These are phyloP conservation scores for Sebastiscus albofasciatus DNA, from an alignment of 2,797 vertebrate species.

Conservation along the genomic window DNA sequence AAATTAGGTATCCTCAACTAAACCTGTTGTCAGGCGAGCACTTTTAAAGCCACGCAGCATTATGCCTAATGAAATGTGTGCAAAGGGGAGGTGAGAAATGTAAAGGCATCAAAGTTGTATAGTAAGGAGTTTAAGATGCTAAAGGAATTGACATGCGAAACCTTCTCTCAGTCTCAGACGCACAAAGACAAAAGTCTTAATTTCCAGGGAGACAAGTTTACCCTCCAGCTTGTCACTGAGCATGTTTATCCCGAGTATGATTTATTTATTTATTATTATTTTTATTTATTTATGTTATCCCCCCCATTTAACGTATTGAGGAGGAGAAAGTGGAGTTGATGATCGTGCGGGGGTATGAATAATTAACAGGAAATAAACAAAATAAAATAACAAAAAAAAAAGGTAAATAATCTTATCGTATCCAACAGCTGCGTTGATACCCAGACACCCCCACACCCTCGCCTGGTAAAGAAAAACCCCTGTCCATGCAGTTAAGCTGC, in stretches of 20 bases:
- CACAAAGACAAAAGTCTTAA: constrained; percentile 56
- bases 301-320: constrained; percentile 57
- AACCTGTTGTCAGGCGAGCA: constrained; percentile 34
- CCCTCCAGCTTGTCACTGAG: constrained; percentile 45
- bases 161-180: constrained; percentile 32
- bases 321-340: constrained; percentile 56
- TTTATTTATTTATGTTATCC: constrained; percentile 65
- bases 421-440: constrained; percentile 74
- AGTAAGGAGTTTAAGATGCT: constrained; percentile 43
- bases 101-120: constrained; percentile 36
- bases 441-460: constrained; percentile 64
- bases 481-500: constrained; percentile 80
- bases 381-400: constrained; percentile 59
- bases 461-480: constrained; percentile 69
- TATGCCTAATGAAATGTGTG: constrained; percentile 26
- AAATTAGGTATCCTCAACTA: constrained; percentile 27
- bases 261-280: constrained; percentile 42
- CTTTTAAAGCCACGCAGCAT: background rate
- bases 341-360: constrained; percentile 71
- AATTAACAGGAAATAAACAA: constrained; percentile 76
- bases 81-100: constrained; percentile 33
- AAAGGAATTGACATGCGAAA: constrained; percentile 42
- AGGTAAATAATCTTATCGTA: constrained; percentile 76
- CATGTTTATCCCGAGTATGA: constrained; percentile 44
- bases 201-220: constrained; percentile 57